phyloP scores from a whole-genome alignment of 2,888 invertebrate species.

The Cecidostiba fungosa region DNA sequence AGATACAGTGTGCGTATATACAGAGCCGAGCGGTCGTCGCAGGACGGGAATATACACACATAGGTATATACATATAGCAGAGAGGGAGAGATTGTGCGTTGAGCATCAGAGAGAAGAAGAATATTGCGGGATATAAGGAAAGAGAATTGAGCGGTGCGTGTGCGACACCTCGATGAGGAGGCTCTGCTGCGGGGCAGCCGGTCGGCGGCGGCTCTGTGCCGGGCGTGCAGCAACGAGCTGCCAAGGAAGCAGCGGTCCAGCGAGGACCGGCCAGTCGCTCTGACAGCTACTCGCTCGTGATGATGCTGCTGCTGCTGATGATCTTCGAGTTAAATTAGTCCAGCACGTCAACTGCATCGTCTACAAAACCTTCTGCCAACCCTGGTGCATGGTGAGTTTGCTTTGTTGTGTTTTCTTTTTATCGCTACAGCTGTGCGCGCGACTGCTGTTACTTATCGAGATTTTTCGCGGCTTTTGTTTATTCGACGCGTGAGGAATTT shows the following conservation, averaged over 20 bases:
- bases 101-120: conserved; percentile 7
- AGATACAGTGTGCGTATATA: not conserved
- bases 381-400: conserved; percentile 58
- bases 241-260: conserved; percentile 15
- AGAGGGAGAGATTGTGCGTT: not conserved
- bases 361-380: not conserved
- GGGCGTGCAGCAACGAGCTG: not conserved
- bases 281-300: conserved; percentile 50
- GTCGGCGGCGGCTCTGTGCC: conserved; percentile 15
- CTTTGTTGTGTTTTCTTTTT: not conserved
- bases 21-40: not conserved
- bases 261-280: conserved; percentile 20
- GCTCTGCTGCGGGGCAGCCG: conserved; percentile 6
- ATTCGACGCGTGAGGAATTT: too few relatives aligned
- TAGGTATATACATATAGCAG: not conserved
- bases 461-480: too few relatives aligned
- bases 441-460: too few relatives aligned
- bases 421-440: too few relatives aligned
- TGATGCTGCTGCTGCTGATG: too few relatives aligned
- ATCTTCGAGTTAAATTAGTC: not conserved
- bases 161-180: conserved; percentile 46
- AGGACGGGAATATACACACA: not conserved
- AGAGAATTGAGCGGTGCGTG: not conserved
- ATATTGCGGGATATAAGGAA: not conserved
- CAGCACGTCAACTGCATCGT: not conserved